phyloP scores from a whole-genome alignment of 1,140 invertebrate genomes.

The Bombus cullumanus region DNA sequence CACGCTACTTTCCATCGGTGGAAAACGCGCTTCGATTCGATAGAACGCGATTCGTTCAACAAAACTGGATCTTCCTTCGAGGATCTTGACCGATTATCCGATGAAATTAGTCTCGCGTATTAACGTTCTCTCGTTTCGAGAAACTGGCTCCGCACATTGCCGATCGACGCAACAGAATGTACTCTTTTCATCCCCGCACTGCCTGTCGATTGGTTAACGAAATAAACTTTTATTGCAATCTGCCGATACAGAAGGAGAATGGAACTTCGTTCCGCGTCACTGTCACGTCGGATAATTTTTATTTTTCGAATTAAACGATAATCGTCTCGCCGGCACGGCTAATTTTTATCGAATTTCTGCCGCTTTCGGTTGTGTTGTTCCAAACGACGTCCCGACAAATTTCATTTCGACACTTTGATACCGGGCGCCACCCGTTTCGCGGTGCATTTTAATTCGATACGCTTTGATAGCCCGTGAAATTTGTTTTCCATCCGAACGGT shows the following conservation, averaged over 20 bases:
- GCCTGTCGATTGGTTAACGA: neutral
- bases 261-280: neutral
- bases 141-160: neutral
- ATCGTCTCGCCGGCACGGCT: neutral
- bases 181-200: neutral
- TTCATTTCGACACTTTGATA: slow-evolving; percentile 9
- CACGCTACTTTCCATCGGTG: neutral
- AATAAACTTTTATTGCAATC: neutral
- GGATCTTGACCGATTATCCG: neutral
- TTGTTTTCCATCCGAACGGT: slow-evolving; percentile 29
- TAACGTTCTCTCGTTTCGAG: neutral
- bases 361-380: neutral
- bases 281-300: neutral
- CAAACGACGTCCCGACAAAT: slow-evolving; percentile 19
- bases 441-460: slow-evolving; percentile 43
- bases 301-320: neutral
- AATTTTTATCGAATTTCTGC: slow-evolving; percentile 39
- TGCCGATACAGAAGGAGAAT: neutral
- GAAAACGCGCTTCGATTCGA: neutral
- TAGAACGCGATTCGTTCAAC: neutral
- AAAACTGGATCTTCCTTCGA: neutral
- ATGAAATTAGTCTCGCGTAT: neutral
- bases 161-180: neutral
- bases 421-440: neutral
- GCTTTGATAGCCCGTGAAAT: slow-evolving; percentile 46